phyloP scores from a whole-genome alignment of 2,888 invertebrate species.

The Boloria euphrosyne region DNA sequence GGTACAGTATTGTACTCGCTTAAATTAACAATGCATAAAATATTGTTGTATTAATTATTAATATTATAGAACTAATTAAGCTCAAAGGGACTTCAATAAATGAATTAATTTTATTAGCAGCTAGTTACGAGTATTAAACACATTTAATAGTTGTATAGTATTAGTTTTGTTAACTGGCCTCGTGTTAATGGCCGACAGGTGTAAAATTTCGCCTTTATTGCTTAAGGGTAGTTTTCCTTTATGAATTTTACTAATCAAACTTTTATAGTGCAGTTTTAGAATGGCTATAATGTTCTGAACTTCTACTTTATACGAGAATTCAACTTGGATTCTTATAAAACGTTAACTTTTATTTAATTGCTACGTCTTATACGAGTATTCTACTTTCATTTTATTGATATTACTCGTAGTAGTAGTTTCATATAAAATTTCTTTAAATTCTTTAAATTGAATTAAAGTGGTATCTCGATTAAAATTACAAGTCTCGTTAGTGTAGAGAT shows the following conservation, averaged over 20 bases:
- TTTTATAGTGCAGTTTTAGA: slow-evolving; percentile 33
- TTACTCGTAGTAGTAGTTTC: neutral
- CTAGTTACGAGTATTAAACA: slow-evolving; percentile 29
- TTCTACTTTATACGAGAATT: slow-evolving; percentile 15
- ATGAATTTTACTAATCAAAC: slow-evolving; percentile 35
- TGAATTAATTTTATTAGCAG: slow-evolving; percentile 35
- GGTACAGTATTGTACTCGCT: neutral
- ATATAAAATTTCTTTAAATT: slow-evolving; percentile 4
- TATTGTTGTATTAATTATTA: slow-evolving; percentile 26
- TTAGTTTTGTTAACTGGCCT: slow-evolving; percentile 35
- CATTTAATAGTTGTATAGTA: slow-evolving; percentile 26
- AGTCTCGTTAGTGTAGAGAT: too few species aligned
- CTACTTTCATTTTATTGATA: too few species aligned
- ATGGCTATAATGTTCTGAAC: slow-evolving; percentile 30
- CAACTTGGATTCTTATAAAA: slow-evolving; percentile 15
- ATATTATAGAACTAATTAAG: slow-evolving; percentile 23
- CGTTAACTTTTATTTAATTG: slow-evolving; percentile 5
- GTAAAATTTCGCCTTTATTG: slow-evolving; percentile 38
- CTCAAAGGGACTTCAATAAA: slow-evolving; percentile 29
- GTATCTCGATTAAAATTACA: neutral
- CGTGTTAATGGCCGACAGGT: slow-evolving; percentile 35
- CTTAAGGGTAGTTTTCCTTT: slow-evolving; percentile 28
- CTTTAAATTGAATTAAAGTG: neutral
- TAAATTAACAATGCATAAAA: slow-evolving; percentile 16
- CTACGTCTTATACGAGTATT: too few species aligned